Evolutionary conservation across 2,797 vertebrate species (phyloP), one percentile per base, ranked within the genome.

Genomic region (Meriones psammophilus): DNA sequence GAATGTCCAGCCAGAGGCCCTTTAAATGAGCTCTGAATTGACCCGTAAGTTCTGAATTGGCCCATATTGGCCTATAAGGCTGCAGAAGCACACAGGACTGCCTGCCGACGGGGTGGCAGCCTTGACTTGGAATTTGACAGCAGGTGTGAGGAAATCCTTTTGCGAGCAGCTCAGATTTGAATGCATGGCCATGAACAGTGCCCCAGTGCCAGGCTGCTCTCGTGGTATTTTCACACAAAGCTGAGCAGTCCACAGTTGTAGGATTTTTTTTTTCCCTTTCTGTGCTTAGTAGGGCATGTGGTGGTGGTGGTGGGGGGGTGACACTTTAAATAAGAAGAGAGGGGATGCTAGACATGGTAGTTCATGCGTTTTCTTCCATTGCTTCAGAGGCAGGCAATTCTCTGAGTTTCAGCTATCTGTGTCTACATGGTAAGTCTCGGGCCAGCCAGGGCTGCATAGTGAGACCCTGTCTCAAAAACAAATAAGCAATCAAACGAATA

Each of bases 311-410:
- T 24, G 46, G 39, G 5, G 64, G 88, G 3, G 42, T 42, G 42
- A 42, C 91, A 81, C 73, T 71, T 78, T 86, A 20, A 33, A 7
- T 89, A 62, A 90, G 58, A 66, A 74, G 78, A 94, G 81, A 94
- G 36, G 22, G 36, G 10, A 28, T 7, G 36, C 28, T 77, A 24
- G 30, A 8, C 20, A 24, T n/a, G 18, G 22, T n/a, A 6, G 20
- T 33, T n/a, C 58, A 26, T 30, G 36, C 30, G 10, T 76, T 42
- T 76, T 46, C 28, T 62, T 28, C 39, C 18, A n/a, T 39, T 14
- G 39, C 39, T 64, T 33, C 4, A 1, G 30, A 64, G 17, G 12
- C 28, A 39, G 10, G 12, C 18, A 39, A 20, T 36, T 39, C 22
- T 81, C 22, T 24, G 22, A 39, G 56, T 39, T 81, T 15, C 12